Conservation (phyloP, 1,140 invertebrate species). For the Anastrepha ludens region DNA sequence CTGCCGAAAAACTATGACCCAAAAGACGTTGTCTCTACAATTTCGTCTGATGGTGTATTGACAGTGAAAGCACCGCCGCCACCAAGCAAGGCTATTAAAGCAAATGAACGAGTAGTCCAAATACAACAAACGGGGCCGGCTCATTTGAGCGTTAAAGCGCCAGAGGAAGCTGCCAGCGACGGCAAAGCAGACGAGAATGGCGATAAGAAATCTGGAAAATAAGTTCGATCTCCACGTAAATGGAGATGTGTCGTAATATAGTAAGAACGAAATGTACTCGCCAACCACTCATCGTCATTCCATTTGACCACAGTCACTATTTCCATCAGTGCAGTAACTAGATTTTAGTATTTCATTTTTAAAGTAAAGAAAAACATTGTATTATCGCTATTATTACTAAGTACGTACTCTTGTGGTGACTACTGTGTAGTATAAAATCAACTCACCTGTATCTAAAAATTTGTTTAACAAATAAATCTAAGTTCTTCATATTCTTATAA, state of each 20-base stretch:
- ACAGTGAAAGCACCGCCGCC: slow-evolving; percentile 80
- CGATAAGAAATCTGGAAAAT: slow-evolving; percentile 47
- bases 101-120: slow-evolving; percentile 74
- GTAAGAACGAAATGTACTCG: background rate
- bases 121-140: slow-evolving; percentile 75
- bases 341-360: background rate
- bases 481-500: slow-evolving; percentile 16
- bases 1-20: slow-evolving; percentile 82
- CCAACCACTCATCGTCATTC: too few relatives aligned
- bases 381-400: background rate
- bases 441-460: background rate
- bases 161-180: slow-evolving; percentile 56
- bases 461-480: slow-evolving; percentile 36
- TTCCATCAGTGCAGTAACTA: background rate
- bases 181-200: slow-evolving; percentile 22
- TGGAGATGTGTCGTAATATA: background rate
- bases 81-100: slow-evolving; percentile 69
- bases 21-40: slow-evolving; percentile 79
- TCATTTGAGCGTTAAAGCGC: slow-evolving; percentile 69
- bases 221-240: background rate
- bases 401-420: background rate
- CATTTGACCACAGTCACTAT: background rate
- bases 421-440: slow-evolving; percentile 42
- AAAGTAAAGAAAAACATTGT: background rate
- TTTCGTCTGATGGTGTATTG: slow-evolving; percentile 85